Conservation (phyloP, 1,140 invertebrate species). For the Scaptomyza hsui region DNA sequence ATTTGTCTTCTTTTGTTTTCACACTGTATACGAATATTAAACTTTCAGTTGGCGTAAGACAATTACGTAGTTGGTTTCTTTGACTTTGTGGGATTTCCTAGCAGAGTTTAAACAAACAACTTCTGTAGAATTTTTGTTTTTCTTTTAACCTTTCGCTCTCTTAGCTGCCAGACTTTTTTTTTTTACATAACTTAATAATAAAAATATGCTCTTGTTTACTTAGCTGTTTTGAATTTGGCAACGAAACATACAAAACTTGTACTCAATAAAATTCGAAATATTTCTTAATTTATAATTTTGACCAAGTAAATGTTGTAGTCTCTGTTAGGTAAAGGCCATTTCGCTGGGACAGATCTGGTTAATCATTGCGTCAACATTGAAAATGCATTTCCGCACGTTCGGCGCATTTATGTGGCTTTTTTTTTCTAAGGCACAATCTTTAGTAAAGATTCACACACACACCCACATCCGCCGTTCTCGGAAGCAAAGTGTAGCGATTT, state of each 20-base stretch:
- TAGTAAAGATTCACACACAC: constrained; percentile 18
- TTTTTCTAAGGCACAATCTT: constrained; percentile 61
- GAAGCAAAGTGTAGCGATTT: constrained; percentile 79
- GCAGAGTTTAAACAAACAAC: too few species aligned
- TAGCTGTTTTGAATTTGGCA: background rate
- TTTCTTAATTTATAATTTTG: background rate
- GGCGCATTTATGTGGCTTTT: constrained; percentile 52
- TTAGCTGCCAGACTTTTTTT: too few species aligned
- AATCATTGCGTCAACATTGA: constrained; percentile 56
- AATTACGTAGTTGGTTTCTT: too few species aligned
- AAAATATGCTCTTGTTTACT: background rate
- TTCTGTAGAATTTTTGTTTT: too few species aligned
- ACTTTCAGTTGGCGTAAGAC: too few species aligned
- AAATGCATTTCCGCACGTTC: constrained; percentile 80
- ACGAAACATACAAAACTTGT: background rate
- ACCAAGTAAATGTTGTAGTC: background rate
- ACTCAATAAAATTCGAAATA: background rate
- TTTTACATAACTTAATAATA: too few species aligned
- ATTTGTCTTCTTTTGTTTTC: too few species aligned
- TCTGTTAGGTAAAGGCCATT: constrained; percentile 5
- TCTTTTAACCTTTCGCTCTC: too few species aligned
- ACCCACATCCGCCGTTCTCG: constrained; percentile 79
- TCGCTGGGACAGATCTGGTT: constrained; percentile 21
- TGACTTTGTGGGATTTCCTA: too few species aligned
- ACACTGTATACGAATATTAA: too few species aligned